These are phyloP conservation scores for Diprion similis DNA, from an alignment of 1,140 invertebrate genomes.

Conservation along the genomic window DNA sequence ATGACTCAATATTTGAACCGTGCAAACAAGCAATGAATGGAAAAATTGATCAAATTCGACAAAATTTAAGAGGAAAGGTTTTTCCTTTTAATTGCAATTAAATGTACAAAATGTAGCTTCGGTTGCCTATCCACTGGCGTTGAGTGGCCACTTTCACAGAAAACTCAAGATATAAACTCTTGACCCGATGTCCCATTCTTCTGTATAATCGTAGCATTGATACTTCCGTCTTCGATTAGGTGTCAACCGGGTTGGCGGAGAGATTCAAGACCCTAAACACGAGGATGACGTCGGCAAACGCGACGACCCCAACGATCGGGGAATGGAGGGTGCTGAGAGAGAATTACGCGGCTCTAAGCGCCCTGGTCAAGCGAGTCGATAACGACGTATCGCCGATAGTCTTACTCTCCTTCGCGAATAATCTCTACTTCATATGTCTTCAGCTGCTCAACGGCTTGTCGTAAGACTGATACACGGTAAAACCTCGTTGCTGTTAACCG, in stretches of 20 bases:
- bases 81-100: no score
- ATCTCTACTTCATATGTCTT: constrained; percentile 76
- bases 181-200: no score
- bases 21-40: no score
- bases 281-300: constrained; percentile 29
- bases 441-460: constrained; percentile 75
- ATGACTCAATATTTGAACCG: neutral
- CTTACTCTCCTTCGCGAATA: constrained; percentile 72
- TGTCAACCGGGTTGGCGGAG: constrained; percentile 54
- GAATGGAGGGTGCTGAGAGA: constrained; percentile 66
- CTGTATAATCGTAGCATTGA: neutral
- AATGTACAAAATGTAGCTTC: no score
- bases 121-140: no score
- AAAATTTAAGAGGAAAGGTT: no score
- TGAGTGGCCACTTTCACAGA: no score
- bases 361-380: constrained; percentile 65
- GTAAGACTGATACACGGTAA: constrained; percentile 56
- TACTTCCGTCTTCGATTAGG: constrained; percentile 32
- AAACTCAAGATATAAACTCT: no score
- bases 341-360: constrained; percentile 66
- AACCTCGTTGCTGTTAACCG: neutral
- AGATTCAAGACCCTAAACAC: constrained; percentile 52
- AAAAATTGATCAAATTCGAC: no score
- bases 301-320: constrained; percentile 27
- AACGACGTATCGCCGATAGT: constrained; percentile 66